These are phyloP conservation scores for Conchocele bisecta DNA, from an alignment of 2,888 invertebrate species.

Conservation along the genomic window DNA sequence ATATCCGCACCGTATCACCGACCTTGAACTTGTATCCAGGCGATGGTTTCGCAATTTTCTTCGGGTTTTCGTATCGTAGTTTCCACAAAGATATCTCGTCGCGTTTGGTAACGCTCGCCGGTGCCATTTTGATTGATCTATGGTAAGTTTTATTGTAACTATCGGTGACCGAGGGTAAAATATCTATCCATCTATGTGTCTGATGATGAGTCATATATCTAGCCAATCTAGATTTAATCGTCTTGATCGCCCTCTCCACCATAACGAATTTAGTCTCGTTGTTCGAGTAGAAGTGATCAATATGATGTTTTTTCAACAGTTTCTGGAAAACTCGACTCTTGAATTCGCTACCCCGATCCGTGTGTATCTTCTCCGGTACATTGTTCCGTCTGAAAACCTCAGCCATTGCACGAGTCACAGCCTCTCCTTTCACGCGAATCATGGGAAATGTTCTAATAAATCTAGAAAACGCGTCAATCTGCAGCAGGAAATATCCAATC, in stretches of 20 bases:
- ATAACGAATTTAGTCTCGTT: constrained; percentile 9
- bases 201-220: constrained; percentile 7
- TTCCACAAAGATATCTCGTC: constrained; percentile 3
- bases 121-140: constrained; percentile 3
- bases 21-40: constrained; percentile 5
- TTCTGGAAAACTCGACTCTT: not conserved
- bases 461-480: constrained; percentile 17
- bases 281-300: constrained; percentile 13
- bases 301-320: not conserved
- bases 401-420: not conserved
- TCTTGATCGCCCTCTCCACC: constrained; percentile 13
- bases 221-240: constrained; percentile 3
- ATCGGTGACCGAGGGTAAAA: too few relatives aligned
- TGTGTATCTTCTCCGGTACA: constrained; percentile 2
- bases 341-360: constrained; percentile 15
- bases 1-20: constrained; percentile 29
- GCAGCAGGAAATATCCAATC: not conserved
- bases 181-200: constrained; percentile 6
- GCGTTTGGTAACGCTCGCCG: not conserved
- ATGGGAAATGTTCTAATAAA: constrained; percentile 1
- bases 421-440: too few relatives aligned
- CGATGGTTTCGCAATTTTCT: not conserved
- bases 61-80: not conserved
- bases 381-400: not conserved
- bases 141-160: constrained; percentile 24